Evolutionary conservation across 2,888 invertebrate species (phyloP), one percentile per base, ranked within the genome.

Genomic region (Andrena bucephala): DNA sequence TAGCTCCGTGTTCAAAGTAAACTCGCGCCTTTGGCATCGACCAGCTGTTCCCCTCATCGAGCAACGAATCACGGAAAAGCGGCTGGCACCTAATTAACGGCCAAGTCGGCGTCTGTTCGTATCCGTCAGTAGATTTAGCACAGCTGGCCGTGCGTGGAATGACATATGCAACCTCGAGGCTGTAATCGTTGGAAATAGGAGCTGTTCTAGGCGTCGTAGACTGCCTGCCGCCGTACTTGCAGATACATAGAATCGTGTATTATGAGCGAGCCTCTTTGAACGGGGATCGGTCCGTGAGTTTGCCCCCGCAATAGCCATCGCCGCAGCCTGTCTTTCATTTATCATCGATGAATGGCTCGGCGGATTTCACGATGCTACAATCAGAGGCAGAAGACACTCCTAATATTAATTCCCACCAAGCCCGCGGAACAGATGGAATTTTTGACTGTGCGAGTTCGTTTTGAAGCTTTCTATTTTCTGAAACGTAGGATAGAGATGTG

Each of bases 221-320:
- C 84, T 81, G 87, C 76, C 52, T 86, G 86, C 83, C 85, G 87
- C 87, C 87, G 77, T 63, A 68, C 29, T 68, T 77, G 50, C 60
- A 50, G 67, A 85, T 80, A 80, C 50, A 68, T 74, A 48, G 82
- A 70, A 76, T 77, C 73, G 59, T 36, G 20, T 31, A 69, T 74
- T 65, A 70, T 62, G 29, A 59, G 27, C 67, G 29, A 33, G 48
- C 72, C 72, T 69, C 69, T 73, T 48, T 48, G 57, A 54, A 48
- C 36, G 54, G 42, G 65, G 33, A 59, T 69, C 62, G 36, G 48
- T 36, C 67, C 70, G 36, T 52, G 27, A 71, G 66, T 74, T 54
- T 66, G 24, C 10, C 16, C 10, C 27, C 5, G 13, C 2, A 60
- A 70, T 59, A 50, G 42, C 59, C 27, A 20, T 20, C 31, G 27